Base-by-base conservation (phyloP, 2,888 invertebrate species). In the Helicoverpa assulta region DNA sequence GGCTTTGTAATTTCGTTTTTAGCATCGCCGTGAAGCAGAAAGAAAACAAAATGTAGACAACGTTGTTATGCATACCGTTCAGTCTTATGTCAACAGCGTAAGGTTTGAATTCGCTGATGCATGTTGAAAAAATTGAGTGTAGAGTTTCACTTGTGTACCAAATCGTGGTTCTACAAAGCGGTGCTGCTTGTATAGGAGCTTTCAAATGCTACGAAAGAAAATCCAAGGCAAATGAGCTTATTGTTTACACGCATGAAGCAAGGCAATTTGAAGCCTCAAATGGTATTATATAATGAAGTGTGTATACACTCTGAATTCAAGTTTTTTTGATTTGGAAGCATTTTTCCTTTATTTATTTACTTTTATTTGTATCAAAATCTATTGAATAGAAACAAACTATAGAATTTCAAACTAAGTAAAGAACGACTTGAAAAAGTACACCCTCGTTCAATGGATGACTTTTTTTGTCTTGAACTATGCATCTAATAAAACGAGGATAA, bases 81-180 rank as follows among this genome's bases (percentile, higher is more conserved):
- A 29, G 54, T 69, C 71, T 76, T 80, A 80, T 61, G 29, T 59
- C 70, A 47, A 66, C 21, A 16, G 21, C 29, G 4, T 63, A 78
- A 78, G 82, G 78, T 75, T 74, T 62, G 79, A 54, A 73, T 71
- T 80, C 65, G 65, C 52, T 47, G 62, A 56, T 58, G 19, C n/a
- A 19, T 57, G 26, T 21, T 50, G 43, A 50, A 61, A 33, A 37
- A 55, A 55, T 40, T 50, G 33, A 67, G 52, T 62, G 69, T 43
- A 51, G 65, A 75, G 76, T 78, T 76, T 80, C 67, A 78, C 70
- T 81, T 80, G 70, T 75, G 77, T 80, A 82, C 76, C 67, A 72
- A 84, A 84, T 84, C 80, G 74, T 79, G 72, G 75, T 74, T 73
- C 68, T 75, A 81, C 84, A 86, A 84, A 86, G 81, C 80, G 70